Base-by-base conservation (phyloP, 1,140 invertebrate genomes). In the Vollenhovia emeryi region DNA sequence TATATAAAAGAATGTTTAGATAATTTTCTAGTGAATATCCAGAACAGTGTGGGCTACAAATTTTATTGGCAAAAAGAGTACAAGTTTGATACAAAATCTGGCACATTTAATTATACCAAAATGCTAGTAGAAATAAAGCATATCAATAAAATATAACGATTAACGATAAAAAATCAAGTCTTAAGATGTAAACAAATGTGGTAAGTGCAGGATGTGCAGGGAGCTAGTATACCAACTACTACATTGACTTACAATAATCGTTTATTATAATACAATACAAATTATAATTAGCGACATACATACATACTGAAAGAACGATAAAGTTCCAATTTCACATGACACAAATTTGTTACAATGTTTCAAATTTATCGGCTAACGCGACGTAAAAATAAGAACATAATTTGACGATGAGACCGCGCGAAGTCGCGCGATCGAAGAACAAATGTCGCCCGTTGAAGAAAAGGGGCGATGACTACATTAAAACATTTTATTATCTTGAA, bases 401-500 rank as follows among this genome's bases (percentile, higher is more conserved):
- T 82, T 60, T 33, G 48, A 66, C 64, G 83, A n/a, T 84, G 86
- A 92, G 89, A 91, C 89, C 88, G 89, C 89, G 89, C 86, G 83
- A 89, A 86, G 78, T 85, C 85, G 87, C 75, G 84, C 86, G 71
- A 86, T 86, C 86, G 85, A 76, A 91, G 88, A 89, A 87, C 85
- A 87, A 90, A 85, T 85, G 89, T 90, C 85, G 83, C 89, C 88
- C 89, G 64, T 76, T 90, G 88, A 90, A 91, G 90, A 89, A 78
- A 88, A 89, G 66, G 59, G 33, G 86, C 59, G 60, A 76, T 60
- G 88, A 69, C 60, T 88, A 86, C 83, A 60, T 85, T 75, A 86
- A 87, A 74, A 60, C 60, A n/a, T 85, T 66, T 88, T 69, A 85
- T 85, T 76, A 85, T 85, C 79, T 86, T 68, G 68, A 69, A 88